Conservation (phyloP, 2,113 vertebrate genomes). For the Osmerus mordax region DNA sequence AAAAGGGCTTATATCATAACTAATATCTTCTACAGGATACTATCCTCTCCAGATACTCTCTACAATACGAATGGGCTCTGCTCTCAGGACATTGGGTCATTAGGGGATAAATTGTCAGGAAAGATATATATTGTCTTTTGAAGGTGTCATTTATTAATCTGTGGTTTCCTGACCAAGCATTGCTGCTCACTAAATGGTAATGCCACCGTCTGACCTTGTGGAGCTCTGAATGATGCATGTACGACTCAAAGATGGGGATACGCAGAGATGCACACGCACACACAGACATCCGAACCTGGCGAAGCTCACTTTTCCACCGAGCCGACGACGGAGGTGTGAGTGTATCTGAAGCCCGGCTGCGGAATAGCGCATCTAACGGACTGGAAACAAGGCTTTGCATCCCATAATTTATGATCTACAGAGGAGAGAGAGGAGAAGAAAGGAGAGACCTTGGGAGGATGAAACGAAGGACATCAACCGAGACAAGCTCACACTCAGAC, state of each 20-base stretch:
- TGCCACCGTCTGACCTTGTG: constrained; percentile 52
- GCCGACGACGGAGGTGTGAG: constrained; percentile 58
- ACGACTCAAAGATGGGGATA: constrained; percentile 49
- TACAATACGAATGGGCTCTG: neutral
- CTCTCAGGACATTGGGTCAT: constrained; percentile 24
- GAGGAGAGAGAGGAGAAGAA: constrained; percentile 39
- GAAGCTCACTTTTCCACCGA: constrained; percentile 60
- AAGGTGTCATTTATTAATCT: constrained; percentile 50
- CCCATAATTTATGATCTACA: constrained; percentile 70
- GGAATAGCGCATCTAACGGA: constrained; percentile 64
- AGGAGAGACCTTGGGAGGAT: constrained; percentile 59
- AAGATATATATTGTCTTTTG: constrained; percentile 52
- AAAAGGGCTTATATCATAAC: neutral
- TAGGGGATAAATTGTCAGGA: constrained; percentile 48
- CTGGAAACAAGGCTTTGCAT: constrained; percentile 72
- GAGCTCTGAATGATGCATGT: constrained; percentile 60
- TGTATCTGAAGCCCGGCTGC: constrained; percentile 60
- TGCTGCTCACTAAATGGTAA: constrained; percentile 45
- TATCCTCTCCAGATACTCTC: constrained; percentile 4
- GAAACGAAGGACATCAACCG: constrained; percentile 66
- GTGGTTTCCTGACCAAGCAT: constrained; percentile 49
- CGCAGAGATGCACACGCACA: constrained; percentile 6
- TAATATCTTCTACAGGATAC: neutral
- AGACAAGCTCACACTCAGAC: constrained; percentile 66
- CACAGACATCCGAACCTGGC: neutral